Evolutionary conservation across 2,797 vertebrate genomes (phyloP).

Genomic region (Malacoraja senta): DNA sequence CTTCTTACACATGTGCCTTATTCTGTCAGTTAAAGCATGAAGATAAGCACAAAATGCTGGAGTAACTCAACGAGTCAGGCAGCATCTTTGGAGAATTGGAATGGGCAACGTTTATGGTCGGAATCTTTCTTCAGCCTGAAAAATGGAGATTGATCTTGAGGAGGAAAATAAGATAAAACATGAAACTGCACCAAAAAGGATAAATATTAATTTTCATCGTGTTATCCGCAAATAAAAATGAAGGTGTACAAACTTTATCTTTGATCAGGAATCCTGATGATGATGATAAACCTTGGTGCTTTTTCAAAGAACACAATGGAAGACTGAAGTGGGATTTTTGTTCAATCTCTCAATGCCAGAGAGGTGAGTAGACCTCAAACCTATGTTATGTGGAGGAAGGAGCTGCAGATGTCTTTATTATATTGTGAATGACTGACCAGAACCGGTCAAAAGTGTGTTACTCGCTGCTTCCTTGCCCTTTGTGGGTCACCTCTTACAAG

Average conservation of each 20-base stretch:
- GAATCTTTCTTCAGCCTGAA: no score
- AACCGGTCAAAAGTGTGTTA: neutral
- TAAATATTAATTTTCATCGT: no score
- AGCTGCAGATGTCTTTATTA: neutral
- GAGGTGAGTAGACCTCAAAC: neutral
- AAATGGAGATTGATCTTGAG: neutral
- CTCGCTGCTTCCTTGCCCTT: neutral
- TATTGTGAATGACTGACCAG: neutral
- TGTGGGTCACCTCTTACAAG: neutral
- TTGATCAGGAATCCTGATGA: conserved; percentile 64
- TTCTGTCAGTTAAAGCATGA: neutral
- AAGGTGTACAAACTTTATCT: neutral
- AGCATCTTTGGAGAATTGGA: no score
- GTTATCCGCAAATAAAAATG: neutral
- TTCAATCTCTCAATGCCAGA: neutral
- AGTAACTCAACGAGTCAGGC: no score
- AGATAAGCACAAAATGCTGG: no score
- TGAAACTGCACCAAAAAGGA: neutral
- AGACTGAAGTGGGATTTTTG: conserved; percentile 60
- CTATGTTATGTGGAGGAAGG: neutral
- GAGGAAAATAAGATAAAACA: neutral
- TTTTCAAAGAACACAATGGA: conserved; percentile 49
- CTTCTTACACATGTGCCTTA: no score
- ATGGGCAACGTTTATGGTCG: no score
- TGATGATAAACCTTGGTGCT: conserved; percentile 64